Conservation (phyloP, 2,888 invertebrate species). For the Drosophila falleni region DNA sequence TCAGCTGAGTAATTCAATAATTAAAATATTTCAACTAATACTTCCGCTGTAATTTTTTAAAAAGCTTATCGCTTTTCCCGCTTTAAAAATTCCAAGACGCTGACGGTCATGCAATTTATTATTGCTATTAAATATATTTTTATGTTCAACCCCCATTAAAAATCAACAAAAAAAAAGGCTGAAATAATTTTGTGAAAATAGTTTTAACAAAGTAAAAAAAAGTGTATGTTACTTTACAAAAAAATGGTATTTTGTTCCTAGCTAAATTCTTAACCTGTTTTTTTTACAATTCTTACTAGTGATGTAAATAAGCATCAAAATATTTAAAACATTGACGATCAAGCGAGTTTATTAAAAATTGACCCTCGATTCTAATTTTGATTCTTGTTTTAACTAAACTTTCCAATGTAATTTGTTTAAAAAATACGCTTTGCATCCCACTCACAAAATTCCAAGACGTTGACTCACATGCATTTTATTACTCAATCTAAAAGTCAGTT, state of each 20-base stretch:
- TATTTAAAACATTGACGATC: too few species aligned
- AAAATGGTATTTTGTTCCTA: too few species aligned
- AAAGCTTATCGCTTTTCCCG: background rate
- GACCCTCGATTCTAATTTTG: too few species aligned
- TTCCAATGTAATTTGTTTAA: slow-evolving; percentile 38
- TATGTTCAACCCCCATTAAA: background rate
- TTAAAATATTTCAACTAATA: background rate
- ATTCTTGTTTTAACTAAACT: background rate
- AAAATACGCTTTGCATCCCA: slow-evolving; percentile 43
- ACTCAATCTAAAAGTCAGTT: slow-evolving; percentile 2
- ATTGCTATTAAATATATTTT: background rate
- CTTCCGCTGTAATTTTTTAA: background rate
- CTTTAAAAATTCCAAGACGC: background rate
- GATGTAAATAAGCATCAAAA: too few species aligned
- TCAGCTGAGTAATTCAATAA: background rate
- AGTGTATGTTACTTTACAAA: too few species aligned
- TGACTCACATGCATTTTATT: slow-evolving; percentile 41
- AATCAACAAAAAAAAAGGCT: background rate
- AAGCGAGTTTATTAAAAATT: too few species aligned
- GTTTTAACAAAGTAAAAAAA: too few species aligned
- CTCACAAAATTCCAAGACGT: slow-evolving; percentile 60
- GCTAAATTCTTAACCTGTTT: too few species aligned
- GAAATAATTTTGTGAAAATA: background rate
- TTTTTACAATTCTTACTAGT: too few species aligned
- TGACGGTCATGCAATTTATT: background rate